phyloP scores from a whole-genome alignment of 2,113 vertebrate genomes.

The Zosterops japonicus region DNA sequence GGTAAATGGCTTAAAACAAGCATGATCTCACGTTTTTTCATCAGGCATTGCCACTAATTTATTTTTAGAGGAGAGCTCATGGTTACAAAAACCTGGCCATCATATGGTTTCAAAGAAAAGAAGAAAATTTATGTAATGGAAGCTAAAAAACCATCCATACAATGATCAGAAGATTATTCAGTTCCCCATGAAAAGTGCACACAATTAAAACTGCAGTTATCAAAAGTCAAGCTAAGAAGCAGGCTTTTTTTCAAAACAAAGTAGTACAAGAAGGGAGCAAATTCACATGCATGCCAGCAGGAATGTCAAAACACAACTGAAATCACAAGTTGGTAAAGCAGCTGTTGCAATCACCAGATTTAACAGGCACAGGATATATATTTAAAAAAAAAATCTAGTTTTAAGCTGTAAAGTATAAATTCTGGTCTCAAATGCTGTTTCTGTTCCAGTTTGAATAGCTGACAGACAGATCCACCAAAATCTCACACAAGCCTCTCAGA shows the following conservation, averaged over 20 bases:
- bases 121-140: neutral
- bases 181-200: neutral
- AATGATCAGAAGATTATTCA: neutral
- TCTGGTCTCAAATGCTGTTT: conserved; percentile 8
- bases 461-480: conserved; percentile 18
- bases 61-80: neutral
- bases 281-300: neutral
- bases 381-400: neutral
- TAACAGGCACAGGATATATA: neutral
- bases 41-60: neutral
- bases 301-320: conserved; percentile 35
- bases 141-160: neutral
- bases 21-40: neutral
- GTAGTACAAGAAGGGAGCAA: neutral
- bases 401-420: neutral
- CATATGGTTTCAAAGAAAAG: neutral
- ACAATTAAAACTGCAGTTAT: neutral
- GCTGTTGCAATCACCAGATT: conserved; percentile 10
- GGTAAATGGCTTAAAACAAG: neutral
- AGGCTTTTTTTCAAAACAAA: neutral
- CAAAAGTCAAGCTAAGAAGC: neutral
- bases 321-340: conserved; percentile 35
- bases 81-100: neutral
- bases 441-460: neutral
- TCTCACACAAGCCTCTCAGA: neutral